Conservation (phyloP, 2,113 vertebrate species). For the Chinchilla lanigera region DNA sequence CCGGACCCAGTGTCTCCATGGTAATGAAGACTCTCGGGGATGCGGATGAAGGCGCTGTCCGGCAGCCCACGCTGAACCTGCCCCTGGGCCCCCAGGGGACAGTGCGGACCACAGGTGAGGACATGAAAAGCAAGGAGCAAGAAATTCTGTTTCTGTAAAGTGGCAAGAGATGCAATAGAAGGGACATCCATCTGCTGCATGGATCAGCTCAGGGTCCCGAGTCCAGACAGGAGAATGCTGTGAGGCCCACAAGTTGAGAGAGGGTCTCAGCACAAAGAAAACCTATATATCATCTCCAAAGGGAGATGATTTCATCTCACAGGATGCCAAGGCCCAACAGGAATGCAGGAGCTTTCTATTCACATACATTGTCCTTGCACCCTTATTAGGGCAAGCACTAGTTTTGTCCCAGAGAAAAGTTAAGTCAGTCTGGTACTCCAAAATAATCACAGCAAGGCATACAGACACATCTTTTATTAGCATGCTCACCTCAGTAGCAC, state of each 20-base stretch:
- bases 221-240: background rate
- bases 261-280: background rate
- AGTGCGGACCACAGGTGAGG: slow-evolving; percentile 85
- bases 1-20: slow-evolving; percentile 84
- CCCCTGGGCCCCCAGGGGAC: slow-evolving; percentile 87
- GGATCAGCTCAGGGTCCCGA: background rate
- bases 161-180: background rate
- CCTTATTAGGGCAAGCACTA: background rate
- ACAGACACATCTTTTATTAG: background rate
- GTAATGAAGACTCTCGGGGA: slow-evolving; percentile 84
- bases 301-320: background rate
- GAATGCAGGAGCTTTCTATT: background rate
- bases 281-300: background rate
- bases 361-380: fast-evolving
- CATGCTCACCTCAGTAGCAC: background rate
- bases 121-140: background rate
- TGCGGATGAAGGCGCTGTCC: slow-evolving; percentile 40
- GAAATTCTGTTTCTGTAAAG: background rate
- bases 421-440: background rate
- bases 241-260: background rate
- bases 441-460: background rate
- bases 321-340: background rate
- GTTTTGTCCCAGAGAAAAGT: background rate
- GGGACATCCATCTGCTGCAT: background rate
- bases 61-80: slow-evolving; percentile 82